Percentiles rank a stretch among this genome's conserved stretches.
Conservation (phyloP, 2,113 vertebrate species). For the Colaptes auratus region DNA sequence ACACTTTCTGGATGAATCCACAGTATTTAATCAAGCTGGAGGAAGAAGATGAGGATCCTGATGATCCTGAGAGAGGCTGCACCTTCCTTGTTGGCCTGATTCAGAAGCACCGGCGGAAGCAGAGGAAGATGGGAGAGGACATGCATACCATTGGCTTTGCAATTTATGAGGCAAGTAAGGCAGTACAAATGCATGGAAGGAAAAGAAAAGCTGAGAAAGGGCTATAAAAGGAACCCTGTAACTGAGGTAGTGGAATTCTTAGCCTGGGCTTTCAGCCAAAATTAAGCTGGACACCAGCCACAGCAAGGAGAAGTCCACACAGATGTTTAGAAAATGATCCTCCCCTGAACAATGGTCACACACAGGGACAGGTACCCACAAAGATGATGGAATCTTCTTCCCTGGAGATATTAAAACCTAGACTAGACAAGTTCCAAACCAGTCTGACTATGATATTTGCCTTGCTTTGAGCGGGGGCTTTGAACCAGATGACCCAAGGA, state of each 20-base stretch:
- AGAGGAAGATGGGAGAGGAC: constrained; percentile 90
- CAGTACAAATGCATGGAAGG: neutral
- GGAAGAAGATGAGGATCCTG: constrained; percentile 89
- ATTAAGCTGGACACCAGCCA: neutral
- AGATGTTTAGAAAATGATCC: neutral
- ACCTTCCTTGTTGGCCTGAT: constrained; percentile 92
- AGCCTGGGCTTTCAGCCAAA: neutral
- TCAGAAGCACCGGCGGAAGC: constrained; percentile 91
- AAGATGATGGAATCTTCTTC: neutral
- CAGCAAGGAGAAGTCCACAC: neutral
- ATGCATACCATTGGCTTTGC: constrained; percentile 95
- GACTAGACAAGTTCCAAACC: neutral
- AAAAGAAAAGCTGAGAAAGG: neutral
- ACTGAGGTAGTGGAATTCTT: neutral
- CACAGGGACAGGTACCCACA: neutral
- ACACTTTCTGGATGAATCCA: constrained; percentile 94
- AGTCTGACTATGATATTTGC: neutral
- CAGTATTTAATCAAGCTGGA: constrained; percentile 90
- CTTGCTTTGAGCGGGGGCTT: neutral
- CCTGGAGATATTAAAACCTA: neutral
- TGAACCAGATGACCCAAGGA: neutral
- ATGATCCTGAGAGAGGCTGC: constrained; percentile 85
- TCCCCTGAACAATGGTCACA: neutral
- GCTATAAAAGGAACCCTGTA: neutral
- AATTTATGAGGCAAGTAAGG: constrained; percentile 87